Evolutionary conservation across 2,113 vertebrate species (phyloP).

Genomic region (Mormyrus lacerda): DNA sequence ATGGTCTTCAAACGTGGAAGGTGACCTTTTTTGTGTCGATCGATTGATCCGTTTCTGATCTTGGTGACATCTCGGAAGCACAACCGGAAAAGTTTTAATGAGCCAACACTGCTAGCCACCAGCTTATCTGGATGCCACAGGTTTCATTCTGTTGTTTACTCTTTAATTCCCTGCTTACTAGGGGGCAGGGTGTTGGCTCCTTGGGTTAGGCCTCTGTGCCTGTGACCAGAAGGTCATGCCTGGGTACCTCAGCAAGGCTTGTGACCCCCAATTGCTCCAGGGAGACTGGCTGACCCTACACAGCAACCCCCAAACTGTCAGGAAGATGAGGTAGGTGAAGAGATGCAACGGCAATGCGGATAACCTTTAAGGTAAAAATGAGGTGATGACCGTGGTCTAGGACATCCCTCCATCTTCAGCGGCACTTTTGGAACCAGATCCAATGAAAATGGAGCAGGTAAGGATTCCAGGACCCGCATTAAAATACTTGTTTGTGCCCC

Average conservation of each 20-base stretch:
- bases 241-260: not conserved
- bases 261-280: not conserved
- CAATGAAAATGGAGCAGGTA: conserved; percentile 28
- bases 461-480: not conserved
- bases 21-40: not conserved
- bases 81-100: not conserved
- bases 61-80: not conserved
- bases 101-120: not conserved
- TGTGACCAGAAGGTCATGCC: not conserved
- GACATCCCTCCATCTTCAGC: conserved; percentile 46
- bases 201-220: not conserved
- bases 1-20: conserved; percentile 18
- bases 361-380: conserved; percentile 67
- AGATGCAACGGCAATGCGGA: conserved; percentile 41
- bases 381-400: conserved; percentile 69
- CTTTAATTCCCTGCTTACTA: not conserved
- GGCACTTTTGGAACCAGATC: conserved; percentile 55
- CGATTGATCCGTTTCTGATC: not conserved
- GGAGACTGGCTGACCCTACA: not conserved
- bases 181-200: not conserved
- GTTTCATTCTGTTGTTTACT: not conserved
- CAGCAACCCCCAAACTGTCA: not conserved
- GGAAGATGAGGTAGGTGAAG: not conserved
- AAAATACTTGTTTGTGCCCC: not conserved
- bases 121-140: not conserved